A percentile compares a stretch with the other conserved stretches of the same genome.
Conservation (phyloP, 2,113 vertebrate species). For the Alaudala cheleensis region DNA sequence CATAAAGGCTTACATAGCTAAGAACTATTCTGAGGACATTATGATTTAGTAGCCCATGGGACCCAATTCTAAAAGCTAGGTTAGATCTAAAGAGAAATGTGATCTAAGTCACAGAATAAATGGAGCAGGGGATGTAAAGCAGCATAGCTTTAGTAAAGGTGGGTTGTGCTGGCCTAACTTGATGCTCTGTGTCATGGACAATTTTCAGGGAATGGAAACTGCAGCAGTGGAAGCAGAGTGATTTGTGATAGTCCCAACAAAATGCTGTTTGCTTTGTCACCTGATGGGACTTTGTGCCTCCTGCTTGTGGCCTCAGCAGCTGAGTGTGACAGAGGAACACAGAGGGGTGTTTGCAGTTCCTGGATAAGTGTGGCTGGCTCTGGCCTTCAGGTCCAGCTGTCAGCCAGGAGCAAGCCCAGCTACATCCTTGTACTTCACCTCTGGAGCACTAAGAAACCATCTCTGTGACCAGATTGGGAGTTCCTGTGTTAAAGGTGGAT, state of each 20-base stretch:
- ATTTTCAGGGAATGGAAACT: not conserved
- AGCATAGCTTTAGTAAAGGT: not conserved
- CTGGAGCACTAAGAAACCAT: not conserved
- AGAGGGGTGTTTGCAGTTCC: not conserved
- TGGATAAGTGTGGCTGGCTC: not conserved
- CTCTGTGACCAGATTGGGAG: not conserved
- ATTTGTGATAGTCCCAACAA: not conserved
- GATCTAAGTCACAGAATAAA: not conserved
- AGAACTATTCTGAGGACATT: not conserved
- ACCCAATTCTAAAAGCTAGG: not conserved
- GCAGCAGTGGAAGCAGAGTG: not conserved
- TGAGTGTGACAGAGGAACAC: not conserved
- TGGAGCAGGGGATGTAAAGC: not conserved
- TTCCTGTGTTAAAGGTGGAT: not conserved
- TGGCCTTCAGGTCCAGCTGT: not conserved
- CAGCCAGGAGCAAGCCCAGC: not conserved
- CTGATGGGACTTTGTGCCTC: not conserved
- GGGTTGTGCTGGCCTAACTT: not conserved
- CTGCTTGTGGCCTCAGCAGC: not conserved
- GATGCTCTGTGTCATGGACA: fast-evolving
- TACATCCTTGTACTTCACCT: not conserved
- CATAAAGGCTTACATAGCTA: not conserved
- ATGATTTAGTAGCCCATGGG: not conserved
- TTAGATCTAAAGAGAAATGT: not conserved
- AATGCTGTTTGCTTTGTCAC: not conserved